phyloP scores from a whole-genome alignment of 1,140 invertebrate species.

The Saxidomus purpurata region DNA sequence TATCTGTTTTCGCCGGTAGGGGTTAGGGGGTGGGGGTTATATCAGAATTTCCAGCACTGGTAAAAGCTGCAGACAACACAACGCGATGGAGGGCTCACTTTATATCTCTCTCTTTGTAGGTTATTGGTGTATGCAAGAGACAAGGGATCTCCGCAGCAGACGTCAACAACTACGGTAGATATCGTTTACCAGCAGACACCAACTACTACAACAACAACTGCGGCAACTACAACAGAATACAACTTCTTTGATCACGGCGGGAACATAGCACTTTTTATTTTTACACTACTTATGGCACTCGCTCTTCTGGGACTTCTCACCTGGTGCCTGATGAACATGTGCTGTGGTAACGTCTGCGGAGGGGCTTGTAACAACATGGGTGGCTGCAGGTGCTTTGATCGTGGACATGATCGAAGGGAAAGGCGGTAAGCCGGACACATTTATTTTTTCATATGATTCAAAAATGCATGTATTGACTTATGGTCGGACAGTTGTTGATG shows the following conservation, averaged over 20 bases:
- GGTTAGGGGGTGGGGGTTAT: no score
- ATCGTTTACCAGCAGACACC: slow-evolving; percentile 20
- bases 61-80: no score
- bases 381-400: neutral
- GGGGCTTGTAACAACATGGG: neutral
- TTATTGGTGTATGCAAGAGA: neutral
- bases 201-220: slow-evolving; percentile 28
- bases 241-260: slow-evolving; percentile 51
- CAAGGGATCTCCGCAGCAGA: slow-evolving; percentile 17
- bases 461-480: no score
- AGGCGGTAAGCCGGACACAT: no score
- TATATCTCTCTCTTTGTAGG: no score
- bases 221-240: slow-evolving; percentile 41
- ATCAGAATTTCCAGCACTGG: no score
- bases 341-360: neutral
- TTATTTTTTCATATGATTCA: no score
- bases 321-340: slow-evolving; percentile 9
- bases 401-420: neutral
- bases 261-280: slow-evolving; percentile 46
- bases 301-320: slow-evolving; percentile 31
- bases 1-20: no score
- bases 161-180: neutral
- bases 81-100: no score
- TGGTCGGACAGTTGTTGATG: no score
- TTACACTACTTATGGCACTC: slow-evolving; percentile 23